Conservation (phyloP, 1,140 invertebrate species). For the Potamilus streckersoni region DNA sequence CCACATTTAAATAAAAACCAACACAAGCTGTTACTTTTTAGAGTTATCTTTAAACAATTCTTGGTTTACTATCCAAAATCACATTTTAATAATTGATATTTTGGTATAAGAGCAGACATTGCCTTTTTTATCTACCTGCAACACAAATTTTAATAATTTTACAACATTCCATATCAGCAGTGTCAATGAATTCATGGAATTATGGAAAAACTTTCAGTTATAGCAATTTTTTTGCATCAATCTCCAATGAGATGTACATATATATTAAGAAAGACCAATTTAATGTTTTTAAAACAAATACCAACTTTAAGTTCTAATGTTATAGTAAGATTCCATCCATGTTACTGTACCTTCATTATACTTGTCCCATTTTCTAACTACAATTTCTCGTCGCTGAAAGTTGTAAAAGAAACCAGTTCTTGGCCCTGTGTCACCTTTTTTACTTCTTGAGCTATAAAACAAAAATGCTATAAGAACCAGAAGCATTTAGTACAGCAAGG, state of each 20-base stretch:
- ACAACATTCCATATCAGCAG: neutral
- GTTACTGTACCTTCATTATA: slow-evolving; percentile 61
- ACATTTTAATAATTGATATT: too few relatives aligned
- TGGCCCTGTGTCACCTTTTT: slow-evolving; percentile 71
- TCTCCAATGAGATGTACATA: neutral
- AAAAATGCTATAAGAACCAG: neutral
- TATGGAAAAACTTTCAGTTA: neutral
- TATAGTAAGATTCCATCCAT: neutral
- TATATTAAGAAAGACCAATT: neutral
- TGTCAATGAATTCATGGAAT: neutral
- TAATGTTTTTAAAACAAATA: neutral
- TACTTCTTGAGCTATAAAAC: slow-evolving; percentile 71
- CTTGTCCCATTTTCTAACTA: slow-evolving; percentile 88
- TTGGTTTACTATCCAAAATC: too few relatives aligned
- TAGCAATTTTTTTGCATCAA: neutral
- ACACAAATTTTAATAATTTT: too few relatives aligned
- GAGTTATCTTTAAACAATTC: too few relatives aligned
- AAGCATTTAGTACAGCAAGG: too few relatives aligned
- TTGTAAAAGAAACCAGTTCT: slow-evolving; percentile 91
- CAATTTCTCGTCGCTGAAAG: slow-evolving; percentile 84
- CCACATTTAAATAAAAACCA: too few relatives aligned
- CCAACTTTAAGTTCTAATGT: neutral
- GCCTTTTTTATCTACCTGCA: too few relatives aligned
- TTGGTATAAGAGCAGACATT: too few relatives aligned
- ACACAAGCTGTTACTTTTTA: too few relatives aligned